Evolutionary conservation across 1,140 invertebrate genomes (phyloP).

Genomic region (Drosophila nikananu): DNA sequence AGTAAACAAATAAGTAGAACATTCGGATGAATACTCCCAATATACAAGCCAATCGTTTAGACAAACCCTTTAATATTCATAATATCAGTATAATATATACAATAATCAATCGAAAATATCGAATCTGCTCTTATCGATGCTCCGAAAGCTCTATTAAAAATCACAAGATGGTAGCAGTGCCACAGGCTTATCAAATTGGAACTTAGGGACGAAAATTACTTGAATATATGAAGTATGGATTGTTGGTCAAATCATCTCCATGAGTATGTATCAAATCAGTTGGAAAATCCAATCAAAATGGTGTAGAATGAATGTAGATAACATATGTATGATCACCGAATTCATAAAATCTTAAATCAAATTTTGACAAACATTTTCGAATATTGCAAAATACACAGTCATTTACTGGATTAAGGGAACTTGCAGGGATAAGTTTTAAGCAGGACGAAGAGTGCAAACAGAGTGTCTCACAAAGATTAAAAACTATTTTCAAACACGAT

Average conservation of each 20-base stretch:
- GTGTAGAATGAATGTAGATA: not conserved
- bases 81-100: not conserved
- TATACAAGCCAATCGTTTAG: too few relatives aligned
- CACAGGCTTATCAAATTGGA: not conserved
- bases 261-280: not conserved
- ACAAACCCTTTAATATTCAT: fast-evolving
- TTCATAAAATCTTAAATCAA: not conserved
- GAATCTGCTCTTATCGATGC: not conserved
- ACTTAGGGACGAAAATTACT: slow-evolving; percentile 10
- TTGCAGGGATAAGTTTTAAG: slow-evolving; percentile 55
- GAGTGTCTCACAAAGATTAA: slow-evolving; percentile 18
- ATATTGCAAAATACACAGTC: slow-evolving; percentile 13
- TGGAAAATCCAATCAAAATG: not conserved
- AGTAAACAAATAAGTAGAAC: not conserved
- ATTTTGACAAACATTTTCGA: not conserved
- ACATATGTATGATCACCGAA: not conserved
- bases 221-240: not conserved
- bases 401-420: slow-evolving; percentile 35
- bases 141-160: not conserved
- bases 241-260: not conserved
- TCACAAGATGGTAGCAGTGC: not conserved
- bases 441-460: slow-evolving; percentile 13
- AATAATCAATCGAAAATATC: not conserved
- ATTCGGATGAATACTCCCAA: not conserved
- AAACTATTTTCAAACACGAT: slow-evolving; percentile 39